phyloP scores from a whole-genome alignment of 2,797 vertebrate genomes.

The Enteromius thamalakanensis region DNA sequence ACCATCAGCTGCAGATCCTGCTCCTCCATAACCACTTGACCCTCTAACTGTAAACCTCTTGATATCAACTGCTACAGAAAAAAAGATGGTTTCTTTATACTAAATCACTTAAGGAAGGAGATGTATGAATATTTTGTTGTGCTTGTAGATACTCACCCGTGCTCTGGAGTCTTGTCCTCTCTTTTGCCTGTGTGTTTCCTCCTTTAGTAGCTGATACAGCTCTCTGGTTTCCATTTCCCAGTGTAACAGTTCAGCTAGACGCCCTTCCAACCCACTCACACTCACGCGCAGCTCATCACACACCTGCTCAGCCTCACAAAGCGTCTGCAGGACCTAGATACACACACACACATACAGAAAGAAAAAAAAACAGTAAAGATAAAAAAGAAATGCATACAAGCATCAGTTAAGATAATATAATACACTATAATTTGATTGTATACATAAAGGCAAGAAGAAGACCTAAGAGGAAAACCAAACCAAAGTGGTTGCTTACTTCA shows the following conservation, averaged over 20 bases:
- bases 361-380: not conserved
- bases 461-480: not conserved
- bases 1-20: slow-evolving; percentile 80
- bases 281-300: slow-evolving; percentile 77
- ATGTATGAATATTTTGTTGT: not conserved
- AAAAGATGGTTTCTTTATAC: slow-evolving; percentile 36
- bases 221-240: slow-evolving; percentile 80
- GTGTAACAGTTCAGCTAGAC: slow-evolving; percentile 78
- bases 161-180: slow-evolving; percentile 71
- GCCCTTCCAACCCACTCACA: slow-evolving; percentile 74
- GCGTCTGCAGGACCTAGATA: slow-evolving; percentile 73
- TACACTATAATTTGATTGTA: not conserved
- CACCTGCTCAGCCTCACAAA: slow-evolving; percentile 76
- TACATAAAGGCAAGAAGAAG: not conserved
- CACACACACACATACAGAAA: not conserved
- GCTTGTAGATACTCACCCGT: slow-evolving; percentile 61
- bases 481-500: slow-evolving; percentile 67
- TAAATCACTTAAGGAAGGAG: not conserved
- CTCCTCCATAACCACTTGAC: slow-evolving; percentile 85
- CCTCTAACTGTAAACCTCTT: slow-evolving; percentile 82
- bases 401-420: not conserved
- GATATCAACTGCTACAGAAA: slow-evolving; percentile 81
- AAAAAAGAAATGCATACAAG: not conserved
- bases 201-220: slow-evolving; percentile 70
- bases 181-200: slow-evolving; percentile 60